Base-by-base conservation (phyloP, 2,888 invertebrate species). In the Leptarthrus brevirostris region DNA sequence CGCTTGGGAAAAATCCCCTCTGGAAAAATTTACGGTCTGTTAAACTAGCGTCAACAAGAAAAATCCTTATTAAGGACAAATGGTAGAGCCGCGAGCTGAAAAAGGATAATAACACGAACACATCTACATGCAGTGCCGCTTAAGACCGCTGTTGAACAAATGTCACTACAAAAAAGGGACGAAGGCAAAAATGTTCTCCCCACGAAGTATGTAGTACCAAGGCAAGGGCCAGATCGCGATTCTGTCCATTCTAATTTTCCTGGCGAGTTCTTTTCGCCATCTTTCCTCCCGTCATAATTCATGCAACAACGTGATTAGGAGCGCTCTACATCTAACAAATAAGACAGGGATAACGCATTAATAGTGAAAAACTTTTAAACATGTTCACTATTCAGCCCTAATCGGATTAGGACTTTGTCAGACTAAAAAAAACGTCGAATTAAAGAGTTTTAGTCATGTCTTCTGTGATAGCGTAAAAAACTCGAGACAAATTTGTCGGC, bases 21-120 rank as follows among this genome's bases (percentile, higher is more conserved):
- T 79, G 81, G 80, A 81, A 81, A 79, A 74, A 78, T 80, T 79
- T 78, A 79, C 78, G 78, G 78, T 78, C 77, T 79, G 79, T 78
- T 79, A 75, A 76, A 78, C 78, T 77, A 78, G 78, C 78, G 78
- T 77, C 79, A 78, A 79, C 79, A 79, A 72, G 79, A 78, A 76
- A 78, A 79, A 78, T 79, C 78, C 78, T 78, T 78, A 79, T 79
- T 78, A 79, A 74, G 73, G 74, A 76, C 74, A 76, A 76, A 73
- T 76, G 52, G 70, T 34, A 56, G 53, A 71, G 44, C 49, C 40
- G 36, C 64, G 72, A 24, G 64, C 64, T 64, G 64, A 24, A 61
- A 73, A 61, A 73, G 69, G 69, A 69, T 69, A 69, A 54, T 56
- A 64, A 12, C 72, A 58, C 44, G 44, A 56, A 72, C 72, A 49